A percentile compares a stretch with the other conserved stretches of the same genome.
Conservation (phyloP, 2,113 vertebrate genomes). For the Callospermophilus lateralis region DNA sequence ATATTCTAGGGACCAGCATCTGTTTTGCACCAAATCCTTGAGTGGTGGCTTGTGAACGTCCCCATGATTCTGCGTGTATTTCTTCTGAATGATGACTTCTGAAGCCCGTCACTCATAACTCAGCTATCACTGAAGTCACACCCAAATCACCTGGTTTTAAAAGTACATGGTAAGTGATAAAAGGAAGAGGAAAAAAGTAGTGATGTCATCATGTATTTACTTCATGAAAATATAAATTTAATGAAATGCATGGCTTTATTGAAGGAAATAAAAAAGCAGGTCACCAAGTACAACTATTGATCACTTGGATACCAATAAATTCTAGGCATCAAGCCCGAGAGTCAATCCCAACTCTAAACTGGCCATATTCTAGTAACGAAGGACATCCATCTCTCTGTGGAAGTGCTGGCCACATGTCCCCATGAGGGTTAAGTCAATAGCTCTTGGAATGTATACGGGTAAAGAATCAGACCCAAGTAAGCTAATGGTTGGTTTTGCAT, state of each 20-base stretch:
- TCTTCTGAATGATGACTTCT: neutral
- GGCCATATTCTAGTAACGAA: neutral
- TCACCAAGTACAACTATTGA: neutral
- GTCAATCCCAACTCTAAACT: neutral
- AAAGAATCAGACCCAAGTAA: neutral
- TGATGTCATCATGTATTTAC: neutral
- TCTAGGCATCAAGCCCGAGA: neutral
- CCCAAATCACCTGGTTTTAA: neutral
- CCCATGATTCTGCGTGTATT: neutral
- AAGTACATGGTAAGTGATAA: neutral
- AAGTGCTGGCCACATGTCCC: neutral
- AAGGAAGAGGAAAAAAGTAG: neutral
- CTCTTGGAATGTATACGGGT: neutral
- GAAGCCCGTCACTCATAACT: neutral
- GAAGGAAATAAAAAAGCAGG: neutral
- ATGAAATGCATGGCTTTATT: neutral
- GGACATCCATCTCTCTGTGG: neutral
- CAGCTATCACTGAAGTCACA: neutral
- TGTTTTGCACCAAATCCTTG: neutral
- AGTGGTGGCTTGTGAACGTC: neutral
- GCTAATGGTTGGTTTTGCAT: neutral
- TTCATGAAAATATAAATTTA: neutral
- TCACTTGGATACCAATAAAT: neutral
- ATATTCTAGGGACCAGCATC: neutral
- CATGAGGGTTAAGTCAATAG: neutral